Conservation (phyloP, 2,888 invertebrate species). For the Anticlea derivata region DNA sequence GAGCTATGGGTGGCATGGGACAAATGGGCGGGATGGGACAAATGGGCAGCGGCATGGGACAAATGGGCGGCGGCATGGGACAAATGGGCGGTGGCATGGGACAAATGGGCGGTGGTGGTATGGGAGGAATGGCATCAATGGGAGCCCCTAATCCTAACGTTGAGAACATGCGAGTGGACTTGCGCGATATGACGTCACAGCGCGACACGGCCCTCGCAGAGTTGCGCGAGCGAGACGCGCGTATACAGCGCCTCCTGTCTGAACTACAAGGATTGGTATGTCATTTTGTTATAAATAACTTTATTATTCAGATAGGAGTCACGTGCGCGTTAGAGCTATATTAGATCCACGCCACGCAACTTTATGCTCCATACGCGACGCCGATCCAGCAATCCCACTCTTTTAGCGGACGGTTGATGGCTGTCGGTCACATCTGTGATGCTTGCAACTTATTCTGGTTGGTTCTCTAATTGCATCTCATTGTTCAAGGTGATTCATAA, state of each 20-base stretch:
- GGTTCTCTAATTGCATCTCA: too few relatives aligned
- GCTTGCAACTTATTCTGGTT: too few relatives aligned
- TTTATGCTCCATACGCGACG: too few relatives aligned
- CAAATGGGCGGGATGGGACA: slow-evolving; percentile 12
- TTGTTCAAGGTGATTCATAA: too few relatives aligned
- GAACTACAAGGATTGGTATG: slow-evolving; percentile 86
- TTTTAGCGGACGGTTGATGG: too few relatives aligned
- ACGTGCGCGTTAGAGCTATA: too few relatives aligned
- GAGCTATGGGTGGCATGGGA: slow-evolving; percentile 12
- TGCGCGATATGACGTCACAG: slow-evolving; percentile 67
- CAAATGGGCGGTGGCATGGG: slow-evolving; percentile 18
- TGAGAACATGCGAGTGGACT: slow-evolving; percentile 65
- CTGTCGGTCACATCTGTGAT: too few relatives aligned
- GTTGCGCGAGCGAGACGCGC: slow-evolving; percentile 81
- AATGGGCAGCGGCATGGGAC: slow-evolving; percentile 15
- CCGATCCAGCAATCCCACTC: too few relatives aligned
- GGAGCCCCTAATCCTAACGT: slow-evolving; percentile 35
- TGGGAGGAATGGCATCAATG: slow-evolving; percentile 16
- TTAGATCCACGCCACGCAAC: too few relatives aligned
- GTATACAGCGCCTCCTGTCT: slow-evolving; percentile 86
- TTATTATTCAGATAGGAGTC: too few relatives aligned
- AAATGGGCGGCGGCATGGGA: slow-evolving; percentile 11
- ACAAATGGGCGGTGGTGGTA: slow-evolving; percentile 1
- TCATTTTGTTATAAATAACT: neutral
- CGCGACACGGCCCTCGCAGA: slow-evolving; percentile 65